Conservation (phyloP, 2,797 vertebrate genomes). For the Pristis pectinata region DNA sequence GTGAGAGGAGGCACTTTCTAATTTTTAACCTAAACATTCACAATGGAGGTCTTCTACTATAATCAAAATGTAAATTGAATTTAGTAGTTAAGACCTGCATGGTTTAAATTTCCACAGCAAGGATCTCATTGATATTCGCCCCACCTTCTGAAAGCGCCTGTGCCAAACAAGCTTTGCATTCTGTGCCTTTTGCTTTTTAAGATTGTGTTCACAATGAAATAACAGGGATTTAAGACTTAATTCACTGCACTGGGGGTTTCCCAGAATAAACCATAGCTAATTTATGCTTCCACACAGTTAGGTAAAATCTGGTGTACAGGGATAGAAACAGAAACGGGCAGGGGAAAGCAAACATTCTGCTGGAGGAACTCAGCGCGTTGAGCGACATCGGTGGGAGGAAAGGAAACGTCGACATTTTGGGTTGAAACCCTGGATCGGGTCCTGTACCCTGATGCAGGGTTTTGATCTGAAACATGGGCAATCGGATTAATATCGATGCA, state of each 20-base stretch:
- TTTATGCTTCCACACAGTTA: too few relatives aligned
- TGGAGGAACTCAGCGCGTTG: too few relatives aligned
- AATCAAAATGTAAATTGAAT: slow-evolving; percentile 14
- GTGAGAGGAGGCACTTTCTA: slow-evolving; percentile 11
- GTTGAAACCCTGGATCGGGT: too few relatives aligned
- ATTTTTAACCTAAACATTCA: slow-evolving; percentile 15
- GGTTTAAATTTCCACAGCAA: slow-evolving; percentile 13
- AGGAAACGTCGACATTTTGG: too few relatives aligned
- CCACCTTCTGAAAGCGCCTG: background rate
- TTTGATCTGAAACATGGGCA: too few relatives aligned
- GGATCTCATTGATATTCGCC: background rate
- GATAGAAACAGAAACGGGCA: background rate
- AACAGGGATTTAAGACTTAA: background rate
- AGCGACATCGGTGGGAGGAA: too few relatives aligned
- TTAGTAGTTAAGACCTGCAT: background rate
- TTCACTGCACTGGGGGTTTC: background rate
- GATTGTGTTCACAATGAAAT: too few relatives aligned
- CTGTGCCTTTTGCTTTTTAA: background rate
- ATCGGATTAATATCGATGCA: too few relatives aligned
- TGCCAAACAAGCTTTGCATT: background rate
- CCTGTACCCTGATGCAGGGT: too few relatives aligned
- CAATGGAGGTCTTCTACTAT: background rate
- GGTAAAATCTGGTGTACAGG: background rate
- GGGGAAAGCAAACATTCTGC: too few relatives aligned
- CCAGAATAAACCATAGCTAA: background rate